phyloP scores from a whole-genome alignment of 2,797 vertebrate species.

The Gobionotothen gibberifrons region DNA sequence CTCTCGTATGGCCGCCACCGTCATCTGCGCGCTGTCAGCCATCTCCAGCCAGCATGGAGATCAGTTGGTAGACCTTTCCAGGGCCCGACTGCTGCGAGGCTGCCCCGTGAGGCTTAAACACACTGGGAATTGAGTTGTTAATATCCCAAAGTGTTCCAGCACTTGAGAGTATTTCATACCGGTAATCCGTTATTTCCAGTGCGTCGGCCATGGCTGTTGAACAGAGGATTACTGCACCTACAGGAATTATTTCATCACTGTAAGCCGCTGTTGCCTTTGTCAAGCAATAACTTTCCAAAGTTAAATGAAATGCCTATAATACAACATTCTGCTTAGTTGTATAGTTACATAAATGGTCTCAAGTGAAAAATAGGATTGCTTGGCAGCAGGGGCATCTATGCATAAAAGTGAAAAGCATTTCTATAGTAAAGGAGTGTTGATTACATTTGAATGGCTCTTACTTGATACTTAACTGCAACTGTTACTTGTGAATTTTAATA shows the following conservation, averaged over 20 bases:
- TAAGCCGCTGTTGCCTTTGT: constrained; percentile 66
- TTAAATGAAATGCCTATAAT: constrained; percentile 60
- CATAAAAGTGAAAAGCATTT: neutral
- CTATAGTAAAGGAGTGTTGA: neutral
- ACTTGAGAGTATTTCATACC: constrained; percentile 60
- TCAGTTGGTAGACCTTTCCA: constrained; percentile 22
- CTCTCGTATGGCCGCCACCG: constrained; percentile 46
- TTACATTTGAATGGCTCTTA: constrained; percentile 9
- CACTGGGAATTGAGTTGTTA: constrained; percentile 63
- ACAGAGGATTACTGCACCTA: constrained; percentile 74
- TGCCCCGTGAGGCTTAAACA: constrained; percentile 48
- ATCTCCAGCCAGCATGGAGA: constrained; percentile 38
- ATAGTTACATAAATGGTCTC: constrained; percentile 36
- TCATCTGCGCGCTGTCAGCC: constrained; percentile 51
- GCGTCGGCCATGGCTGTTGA: constrained; percentile 58
- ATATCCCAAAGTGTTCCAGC: constrained; percentile 70
- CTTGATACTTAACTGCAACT: neutral
- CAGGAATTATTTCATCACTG: constrained; percentile 72
- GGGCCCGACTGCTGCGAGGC: constrained; percentile 19
- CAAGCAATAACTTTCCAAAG: constrained; percentile 48
- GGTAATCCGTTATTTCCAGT: constrained; percentile 69
- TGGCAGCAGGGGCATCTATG: constrained; percentile 10
- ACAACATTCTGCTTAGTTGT: constrained; percentile 46
- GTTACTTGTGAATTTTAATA: constrained; percentile 22
- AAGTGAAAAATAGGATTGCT: constrained; percentile 22